Percentiles rank a stretch among this genome's conserved stretches.
phyloP scores from a whole-genome alignment of 2,797 vertebrate species.

The Micrastur ruficollis region DNA sequence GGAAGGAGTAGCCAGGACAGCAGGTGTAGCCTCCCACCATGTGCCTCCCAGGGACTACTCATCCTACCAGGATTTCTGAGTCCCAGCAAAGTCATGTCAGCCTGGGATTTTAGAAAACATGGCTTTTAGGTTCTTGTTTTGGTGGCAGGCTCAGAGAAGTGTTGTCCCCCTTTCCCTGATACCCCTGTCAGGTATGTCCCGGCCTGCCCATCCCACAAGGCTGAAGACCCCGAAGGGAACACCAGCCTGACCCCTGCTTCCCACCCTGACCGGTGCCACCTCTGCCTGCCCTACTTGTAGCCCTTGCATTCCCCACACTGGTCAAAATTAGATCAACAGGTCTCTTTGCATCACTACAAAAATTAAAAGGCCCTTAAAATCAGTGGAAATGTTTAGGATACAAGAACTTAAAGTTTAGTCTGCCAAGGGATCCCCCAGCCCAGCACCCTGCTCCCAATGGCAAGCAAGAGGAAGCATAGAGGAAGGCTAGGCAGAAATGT shows the following conservation, averaged over 20 bases:
- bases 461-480: neutral
- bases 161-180: neutral
- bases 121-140: neutral
- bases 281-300: neutral
- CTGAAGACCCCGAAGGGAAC: neutral
- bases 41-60: neutral
- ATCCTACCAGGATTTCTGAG: neutral
- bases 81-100: neutral
- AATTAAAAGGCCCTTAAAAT: neutral
- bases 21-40: neutral
- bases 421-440: neutral
- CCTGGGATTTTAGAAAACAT: neutral
- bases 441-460: neutral
- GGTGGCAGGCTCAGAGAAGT: neutral
- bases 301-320: neutral
- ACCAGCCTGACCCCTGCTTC: neutral
- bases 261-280: accelerated
- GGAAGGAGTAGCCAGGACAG: neutral
- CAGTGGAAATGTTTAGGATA: neutral
- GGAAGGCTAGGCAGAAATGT: neutral
- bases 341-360: neutral
- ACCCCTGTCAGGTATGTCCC: neutral
- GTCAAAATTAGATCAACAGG: neutral
- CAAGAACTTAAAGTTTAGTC: neutral
- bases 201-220: neutral